These are phyloP conservation scores for Epirrhoe alternata DNA, from an alignment of 2,888 invertebrate species.

Conservation along the genomic window DNA sequence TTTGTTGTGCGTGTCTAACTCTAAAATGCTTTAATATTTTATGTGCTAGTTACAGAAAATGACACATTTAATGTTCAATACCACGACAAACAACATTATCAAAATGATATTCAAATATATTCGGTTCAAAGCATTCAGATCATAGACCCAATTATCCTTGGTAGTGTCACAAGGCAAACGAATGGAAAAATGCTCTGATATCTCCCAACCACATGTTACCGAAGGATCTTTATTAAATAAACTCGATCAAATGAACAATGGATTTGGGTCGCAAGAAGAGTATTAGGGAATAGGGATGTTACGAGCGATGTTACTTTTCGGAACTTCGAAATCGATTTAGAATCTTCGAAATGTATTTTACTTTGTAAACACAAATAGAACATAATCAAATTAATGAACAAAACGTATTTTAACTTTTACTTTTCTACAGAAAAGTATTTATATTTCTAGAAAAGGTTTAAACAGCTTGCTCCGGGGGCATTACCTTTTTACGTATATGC, in stretches of 20 bases:
- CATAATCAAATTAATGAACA: no score
- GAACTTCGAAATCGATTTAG: neutral
- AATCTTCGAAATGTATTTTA: neutral
- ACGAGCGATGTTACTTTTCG: constrained; percentile 13
- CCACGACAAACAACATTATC: constrained; percentile 8
- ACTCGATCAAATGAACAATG: constrained; percentile 72
- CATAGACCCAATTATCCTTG: constrained; percentile 27
- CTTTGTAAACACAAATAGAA: no score
- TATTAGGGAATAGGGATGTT: constrained; percentile 49
- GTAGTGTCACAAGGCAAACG: constrained; percentile 29
- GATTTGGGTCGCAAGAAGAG: constrained; percentile 61
- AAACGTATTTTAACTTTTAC: no score
- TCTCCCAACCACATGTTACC: constrained; percentile 42
- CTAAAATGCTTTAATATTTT: no score
- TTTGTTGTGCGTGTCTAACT: no score
- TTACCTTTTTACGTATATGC: no score
- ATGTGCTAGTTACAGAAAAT: no score
- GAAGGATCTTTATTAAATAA: constrained; percentile 61
- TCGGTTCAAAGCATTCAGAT: constrained; percentile 15
- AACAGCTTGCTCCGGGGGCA: no score
- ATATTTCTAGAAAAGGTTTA: no score
- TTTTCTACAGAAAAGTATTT: no score
- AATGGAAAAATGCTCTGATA: constrained; percentile 37
- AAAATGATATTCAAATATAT: constrained; percentile 4
- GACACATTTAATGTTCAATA: neutral